phyloP scores from a whole-genome alignment of 2,797 vertebrate genomes.

The Podarcis lilfordi region DNA sequence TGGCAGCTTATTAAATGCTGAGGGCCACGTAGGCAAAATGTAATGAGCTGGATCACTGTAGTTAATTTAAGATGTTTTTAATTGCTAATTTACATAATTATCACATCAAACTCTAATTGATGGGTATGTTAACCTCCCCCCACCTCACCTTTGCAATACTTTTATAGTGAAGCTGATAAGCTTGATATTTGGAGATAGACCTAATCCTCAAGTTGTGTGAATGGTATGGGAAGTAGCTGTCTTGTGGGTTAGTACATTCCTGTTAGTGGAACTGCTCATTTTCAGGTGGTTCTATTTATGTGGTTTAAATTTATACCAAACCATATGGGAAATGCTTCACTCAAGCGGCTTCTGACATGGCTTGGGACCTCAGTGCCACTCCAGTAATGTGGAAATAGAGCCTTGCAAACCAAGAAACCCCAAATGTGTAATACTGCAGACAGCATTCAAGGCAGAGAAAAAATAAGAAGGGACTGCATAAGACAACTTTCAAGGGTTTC shows the following conservation, averaged over 20 bases:
- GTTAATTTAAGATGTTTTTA: not conserved
- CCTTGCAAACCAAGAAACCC: not conserved
- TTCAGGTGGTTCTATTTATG: not conserved
- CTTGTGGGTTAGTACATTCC: not conserved
- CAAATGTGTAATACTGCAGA: not conserved
- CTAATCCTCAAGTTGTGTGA: not conserved
- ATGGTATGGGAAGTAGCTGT: not conserved
- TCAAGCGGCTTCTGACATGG: not conserved
- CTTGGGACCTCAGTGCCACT: not conserved
- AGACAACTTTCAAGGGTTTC: not conserved
- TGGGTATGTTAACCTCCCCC: not conserved
- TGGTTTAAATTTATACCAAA: not conserved
- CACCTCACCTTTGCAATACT: not conserved
- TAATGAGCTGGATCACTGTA: not conserved
- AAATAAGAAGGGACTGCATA: not conserved
- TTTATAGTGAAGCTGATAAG: not conserved
- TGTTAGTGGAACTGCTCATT: not conserved
- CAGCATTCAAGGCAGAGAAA: not conserved
- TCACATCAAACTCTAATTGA: not conserved
- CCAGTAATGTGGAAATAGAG: not conserved
- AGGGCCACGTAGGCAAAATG: not conserved
- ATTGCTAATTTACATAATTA: constrained; percentile 7
- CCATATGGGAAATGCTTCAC: not conserved
- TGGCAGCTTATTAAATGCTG: not conserved
- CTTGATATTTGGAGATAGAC: not conserved